A percentile compares a stretch with the other conserved stretches of the same genome.
These are phyloP conservation scores for Oscheius sp. DNA, from an alignment of 2,888 invertebrate species.

Conservation along the genomic window DNA sequence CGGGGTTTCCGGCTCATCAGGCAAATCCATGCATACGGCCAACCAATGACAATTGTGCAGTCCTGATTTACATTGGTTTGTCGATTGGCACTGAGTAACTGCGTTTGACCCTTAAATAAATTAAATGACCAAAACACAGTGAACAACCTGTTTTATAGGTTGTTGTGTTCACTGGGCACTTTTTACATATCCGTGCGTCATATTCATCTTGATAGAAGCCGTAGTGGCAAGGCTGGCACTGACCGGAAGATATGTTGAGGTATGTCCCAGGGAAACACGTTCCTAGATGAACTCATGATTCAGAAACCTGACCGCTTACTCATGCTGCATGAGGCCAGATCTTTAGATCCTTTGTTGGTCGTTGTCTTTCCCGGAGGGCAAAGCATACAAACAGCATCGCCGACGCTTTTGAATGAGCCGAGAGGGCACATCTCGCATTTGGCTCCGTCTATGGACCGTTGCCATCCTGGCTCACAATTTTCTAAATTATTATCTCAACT, in stretches of 20 bases:
- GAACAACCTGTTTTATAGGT: conserved; percentile 42
- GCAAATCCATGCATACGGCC: conserved; percentile 60
- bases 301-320: conserved; percentile 38
- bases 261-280: conserved; percentile 59
- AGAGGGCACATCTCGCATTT: conserved; percentile 54
- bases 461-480: conserved; percentile 54
- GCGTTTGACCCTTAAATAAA: conserved; percentile 42
- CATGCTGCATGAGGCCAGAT: conserved; percentile 44
- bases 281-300: conserved; percentile 39
- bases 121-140: background rate
- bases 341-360: conserved; percentile 49
- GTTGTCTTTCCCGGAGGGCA: conserved; percentile 60
- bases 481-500: conserved; percentile 36
- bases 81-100: conserved; percentile 55
- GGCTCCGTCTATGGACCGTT: conserved; percentile 46
- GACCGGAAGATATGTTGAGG: conserved; percentile 42
- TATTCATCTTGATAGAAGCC: conserved; percentile 55
- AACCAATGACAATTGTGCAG: conserved; percentile 62
- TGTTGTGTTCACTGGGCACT: conserved; percentile 53
- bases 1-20: conserved; percentile 54
- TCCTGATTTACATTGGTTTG: conserved; percentile 57
- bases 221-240: conserved; percentile 53
- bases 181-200: conserved; percentile 54
- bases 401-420: conserved; percentile 53
- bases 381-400: conserved; percentile 54